A percentile compares a stretch with the other conserved stretches of the same genome.
phyloP scores from a whole-genome alignment of 2,113 vertebrate genomes.

The Hemicordylus capensis region DNA sequence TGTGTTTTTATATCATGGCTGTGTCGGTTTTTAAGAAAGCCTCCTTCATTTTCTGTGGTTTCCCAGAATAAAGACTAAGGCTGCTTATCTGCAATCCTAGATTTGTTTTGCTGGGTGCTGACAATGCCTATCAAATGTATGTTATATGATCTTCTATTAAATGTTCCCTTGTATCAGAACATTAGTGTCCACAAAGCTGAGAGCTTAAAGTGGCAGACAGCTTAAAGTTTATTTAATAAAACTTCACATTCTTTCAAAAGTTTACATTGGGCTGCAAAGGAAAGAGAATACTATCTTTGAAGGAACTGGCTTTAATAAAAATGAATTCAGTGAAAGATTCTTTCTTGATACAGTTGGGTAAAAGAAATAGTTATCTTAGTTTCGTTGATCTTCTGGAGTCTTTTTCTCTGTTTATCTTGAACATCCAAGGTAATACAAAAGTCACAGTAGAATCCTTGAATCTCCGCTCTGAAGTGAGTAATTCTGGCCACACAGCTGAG shows the following conservation, averaged over 20 bases:
- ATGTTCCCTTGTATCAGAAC: background rate
- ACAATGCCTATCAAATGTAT: background rate
- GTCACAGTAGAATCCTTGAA: background rate
- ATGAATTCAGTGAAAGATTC: background rate
- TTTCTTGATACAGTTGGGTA: background rate
- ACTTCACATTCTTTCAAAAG: background rate
- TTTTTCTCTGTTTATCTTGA: background rate
- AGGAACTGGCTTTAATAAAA: constrained; percentile 13
- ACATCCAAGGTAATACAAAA: background rate
- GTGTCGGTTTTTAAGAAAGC: too few relatives aligned
- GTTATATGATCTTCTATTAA: background rate
- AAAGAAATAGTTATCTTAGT: background rate
- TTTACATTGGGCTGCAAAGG: background rate
- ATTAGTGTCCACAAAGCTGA: background rate
- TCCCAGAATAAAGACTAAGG: background rate
- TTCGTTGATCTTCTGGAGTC: background rate
- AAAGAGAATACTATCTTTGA: background rate
- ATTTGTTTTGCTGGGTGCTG: background rate
- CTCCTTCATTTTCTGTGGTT: background rate
- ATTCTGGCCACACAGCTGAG: background rate
- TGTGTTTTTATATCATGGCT: background rate
- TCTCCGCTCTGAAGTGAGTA: background rate
- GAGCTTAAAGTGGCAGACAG: background rate
- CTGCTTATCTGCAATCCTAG: background rate
- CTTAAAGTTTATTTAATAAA: background rate